phyloP scores from a whole-genome alignment of 2,113 vertebrate genomes.

The Trematocara unimaculatum region DNA sequence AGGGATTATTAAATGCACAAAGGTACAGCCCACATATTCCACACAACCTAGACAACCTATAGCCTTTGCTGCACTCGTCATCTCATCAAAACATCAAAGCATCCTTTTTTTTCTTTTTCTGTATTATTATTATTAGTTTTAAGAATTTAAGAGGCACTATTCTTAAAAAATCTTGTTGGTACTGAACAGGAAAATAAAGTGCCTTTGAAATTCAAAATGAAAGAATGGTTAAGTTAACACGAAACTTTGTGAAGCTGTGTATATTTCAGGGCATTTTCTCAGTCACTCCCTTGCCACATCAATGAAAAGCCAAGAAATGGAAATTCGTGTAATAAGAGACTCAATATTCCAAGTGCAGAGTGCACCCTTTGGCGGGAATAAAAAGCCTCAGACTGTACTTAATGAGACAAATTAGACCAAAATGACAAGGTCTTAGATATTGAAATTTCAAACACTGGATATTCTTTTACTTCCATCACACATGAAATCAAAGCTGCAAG shows the following conservation, averaged over 20 bases:
- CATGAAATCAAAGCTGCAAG: slow-evolving; percentile 40
- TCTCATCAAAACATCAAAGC: background rate
- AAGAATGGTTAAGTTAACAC: background rate
- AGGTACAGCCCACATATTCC: background rate
- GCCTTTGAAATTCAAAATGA: background rate
- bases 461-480: slow-evolving; percentile 6
- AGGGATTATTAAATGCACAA: background rate
- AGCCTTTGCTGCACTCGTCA: background rate
- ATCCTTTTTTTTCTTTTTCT: background rate
- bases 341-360: slow-evolving; percentile 27
- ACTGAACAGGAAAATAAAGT: background rate
- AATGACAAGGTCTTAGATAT: slow-evolving; percentile 44
- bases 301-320: slow-evolving; percentile 13
- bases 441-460: slow-evolving; percentile 42
- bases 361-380: background rate
- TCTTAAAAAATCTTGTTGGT: background rate
- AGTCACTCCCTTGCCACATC: background rate
- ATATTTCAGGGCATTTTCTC: background rate
- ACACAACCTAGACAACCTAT: background rate
- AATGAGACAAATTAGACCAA: slow-evolving; percentile 44
- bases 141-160: background rate
- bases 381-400: slow-evolving; percentile 16
- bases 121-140: background rate
- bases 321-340: slow-evolving; percentile 21
- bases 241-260: background rate